Evolutionary conservation across 2,797 vertebrate genomes (phyloP), one percentile per base, ranked within the genome.

Genomic region (Erethizon dorsatum): DNA sequence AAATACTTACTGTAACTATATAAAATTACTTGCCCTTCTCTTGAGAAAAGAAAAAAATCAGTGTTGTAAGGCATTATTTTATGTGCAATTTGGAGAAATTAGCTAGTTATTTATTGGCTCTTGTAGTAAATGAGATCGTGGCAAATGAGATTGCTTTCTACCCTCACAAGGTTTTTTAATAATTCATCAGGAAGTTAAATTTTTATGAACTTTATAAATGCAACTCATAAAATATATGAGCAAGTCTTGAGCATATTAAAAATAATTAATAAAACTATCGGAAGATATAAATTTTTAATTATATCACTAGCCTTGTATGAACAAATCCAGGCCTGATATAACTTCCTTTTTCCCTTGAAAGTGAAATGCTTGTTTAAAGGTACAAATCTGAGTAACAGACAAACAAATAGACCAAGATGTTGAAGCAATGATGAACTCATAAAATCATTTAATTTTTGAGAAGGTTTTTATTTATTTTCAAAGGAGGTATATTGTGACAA

Each of bases 201-300:
- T 94, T 96, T 92, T 94, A 97, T 97, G 71, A 95, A 45, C 65
- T 85, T 94, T 95, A 61, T 50, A 92, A 82, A 85, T 75, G 18
- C 50, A 95, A 45, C 20, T 78, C 41, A 93, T 93, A 93, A 96
- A 94, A 65, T 84, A 67, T 41, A 83, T 84, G 52, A 96, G 73
- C 3, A 94, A 90, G 24, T 5, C 18, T 96, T 78, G 57, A 92
- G 65, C 45, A 90, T 90, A 82, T 95, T 97, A 77, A 41, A 87
- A 96, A 89, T 57, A 83, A 96, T 83, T 93, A 87, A 88, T 95
- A 93, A 83, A 86, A 84, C 65, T 80, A 94, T 93, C 95, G 52
- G 3, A 97, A 93, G 4, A 17, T 31, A 88, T 96, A 45, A 6
- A 84, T 85, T 56, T 96, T 97, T 85, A 87, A 96, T 87, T 86